Evolutionary conservation across 2,888 invertebrate species (phyloP).

Genomic region (Thymelicus acteon): DNA sequence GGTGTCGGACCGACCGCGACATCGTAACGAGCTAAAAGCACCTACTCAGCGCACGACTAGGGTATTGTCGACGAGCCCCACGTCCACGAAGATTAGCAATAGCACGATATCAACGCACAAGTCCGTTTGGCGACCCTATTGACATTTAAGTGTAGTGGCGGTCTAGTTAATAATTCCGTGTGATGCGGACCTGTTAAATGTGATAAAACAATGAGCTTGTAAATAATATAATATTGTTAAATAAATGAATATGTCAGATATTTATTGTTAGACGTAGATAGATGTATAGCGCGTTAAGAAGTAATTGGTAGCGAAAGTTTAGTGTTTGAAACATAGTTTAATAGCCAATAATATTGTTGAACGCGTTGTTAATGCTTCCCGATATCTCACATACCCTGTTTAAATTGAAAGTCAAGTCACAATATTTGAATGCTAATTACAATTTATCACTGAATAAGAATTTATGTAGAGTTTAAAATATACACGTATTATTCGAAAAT

Average conservation of each 20-base stretch:
- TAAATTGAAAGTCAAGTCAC: conserved; percentile 41
- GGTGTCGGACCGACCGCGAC: conserved; percentile 77
- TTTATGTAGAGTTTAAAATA: conserved; percentile 44
- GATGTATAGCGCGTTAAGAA: conserved; percentile 52
- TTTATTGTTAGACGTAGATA: conserved; percentile 63
- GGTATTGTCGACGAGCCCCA: conserved; percentile 75
- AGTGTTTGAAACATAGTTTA: conserved; percentile 62
- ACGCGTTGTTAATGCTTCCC: conserved; percentile 75
- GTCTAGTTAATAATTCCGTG: conserved; percentile 55
- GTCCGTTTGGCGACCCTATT: conserved; percentile 91
- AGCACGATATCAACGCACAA: conserved; percentile 85
- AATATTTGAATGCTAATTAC: conserved; percentile 32
- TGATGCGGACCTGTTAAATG: conserved; percentile 69
- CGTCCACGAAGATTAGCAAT: conserved; percentile 85
- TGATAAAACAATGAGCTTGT: conserved; percentile 84
- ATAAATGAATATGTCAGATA: conserved; percentile 44
- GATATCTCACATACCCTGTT: conserved; percentile 48
- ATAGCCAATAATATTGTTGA: conserved; percentile 52
- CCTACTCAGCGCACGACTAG: conserved; percentile 82
- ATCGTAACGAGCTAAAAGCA: conserved; percentile 85
- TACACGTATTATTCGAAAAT: conserved; percentile 55
- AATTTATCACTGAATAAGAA: conserved; percentile 45
- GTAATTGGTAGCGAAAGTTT: conserved; percentile 65
- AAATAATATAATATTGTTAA: conserved; percentile 61
- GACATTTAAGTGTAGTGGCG: conserved; percentile 60